These are phyloP conservation scores for Metalampra italica DNA, from an alignment of 2,888 invertebrate genomes.

Conservation along the genomic window DNA sequence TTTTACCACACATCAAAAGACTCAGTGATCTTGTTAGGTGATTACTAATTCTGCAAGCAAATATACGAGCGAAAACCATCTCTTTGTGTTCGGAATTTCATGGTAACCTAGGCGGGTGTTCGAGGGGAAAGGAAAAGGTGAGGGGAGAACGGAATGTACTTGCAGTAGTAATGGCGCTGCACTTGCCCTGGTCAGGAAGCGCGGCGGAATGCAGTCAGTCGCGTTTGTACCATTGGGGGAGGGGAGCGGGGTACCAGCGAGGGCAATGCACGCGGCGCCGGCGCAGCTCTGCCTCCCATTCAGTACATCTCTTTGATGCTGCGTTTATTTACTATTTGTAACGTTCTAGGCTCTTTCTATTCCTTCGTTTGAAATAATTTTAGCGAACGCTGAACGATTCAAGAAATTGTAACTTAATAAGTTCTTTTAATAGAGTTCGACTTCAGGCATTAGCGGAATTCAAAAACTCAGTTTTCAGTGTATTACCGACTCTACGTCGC, in stretches of 20 bases:
- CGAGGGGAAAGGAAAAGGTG: constrained; percentile 17
- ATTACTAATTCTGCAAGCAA: constrained; percentile 37
- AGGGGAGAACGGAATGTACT: constrained; percentile 47
- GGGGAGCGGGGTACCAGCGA: constrained; percentile 40
- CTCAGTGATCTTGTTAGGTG: constrained; percentile 44
- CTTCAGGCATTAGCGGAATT: too few relatives aligned
- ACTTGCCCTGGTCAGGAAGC: constrained; percentile 78
- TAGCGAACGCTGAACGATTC: too few relatives aligned
- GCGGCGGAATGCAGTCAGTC: constrained; percentile 77
- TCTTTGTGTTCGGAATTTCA: constrained; percentile 41
- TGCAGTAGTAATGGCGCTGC: constrained; percentile 71
- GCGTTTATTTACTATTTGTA: constrained; percentile 55
- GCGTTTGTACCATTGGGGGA: constrained; percentile 53
- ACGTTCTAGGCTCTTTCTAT: constrained; percentile 19
- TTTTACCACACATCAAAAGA: constrained; percentile 40
- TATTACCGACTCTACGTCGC: too few relatives aligned
- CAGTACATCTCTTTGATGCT: constrained; percentile 56
- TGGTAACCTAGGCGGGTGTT: constrained; percentile 37
- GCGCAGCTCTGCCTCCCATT: constrained; percentile 62
- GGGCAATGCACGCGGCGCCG: constrained; percentile 63
- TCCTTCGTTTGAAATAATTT: background rate
- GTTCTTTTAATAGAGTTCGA: background rate
- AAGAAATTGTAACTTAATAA: too few relatives aligned
- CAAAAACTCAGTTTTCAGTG: too few relatives aligned
- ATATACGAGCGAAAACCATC: constrained; percentile 15